Conservation (phyloP, 1,140 invertebrate genomes). For the Homarus americanus region DNA sequence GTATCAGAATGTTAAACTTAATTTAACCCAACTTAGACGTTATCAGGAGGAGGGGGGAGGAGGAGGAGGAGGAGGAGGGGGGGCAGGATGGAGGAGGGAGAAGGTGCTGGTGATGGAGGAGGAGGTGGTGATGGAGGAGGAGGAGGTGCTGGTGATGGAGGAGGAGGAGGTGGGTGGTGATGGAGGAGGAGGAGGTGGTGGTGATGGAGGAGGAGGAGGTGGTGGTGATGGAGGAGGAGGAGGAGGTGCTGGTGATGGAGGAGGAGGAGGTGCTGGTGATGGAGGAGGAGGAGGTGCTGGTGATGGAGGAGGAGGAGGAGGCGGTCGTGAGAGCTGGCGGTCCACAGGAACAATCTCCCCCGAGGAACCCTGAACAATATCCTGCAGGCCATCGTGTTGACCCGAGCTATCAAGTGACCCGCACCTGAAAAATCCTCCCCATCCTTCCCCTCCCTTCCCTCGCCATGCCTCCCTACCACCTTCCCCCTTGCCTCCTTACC, state of each 20-base stretch:
- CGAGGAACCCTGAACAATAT: too few relatives aligned
- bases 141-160: too few relatives aligned
- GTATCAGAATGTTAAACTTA: too few relatives aligned
- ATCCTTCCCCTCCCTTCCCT: neutral
- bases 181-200: neutral
- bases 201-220: neutral
- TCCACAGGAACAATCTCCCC: neutral
- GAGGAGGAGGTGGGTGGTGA: too few relatives aligned
- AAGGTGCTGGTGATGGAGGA: too few relatives aligned
- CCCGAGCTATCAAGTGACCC: too few relatives aligned
- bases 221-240: neutral
- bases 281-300: slow-evolving; percentile 18
- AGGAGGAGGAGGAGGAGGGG: neutral
- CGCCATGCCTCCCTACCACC: neutral
- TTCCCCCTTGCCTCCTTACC: too few relatives aligned
- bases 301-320: neutral
- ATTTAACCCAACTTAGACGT: too few relatives aligned
- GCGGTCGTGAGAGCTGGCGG: neutral
- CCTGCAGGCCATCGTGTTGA: too few relatives aligned
- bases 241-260: slow-evolving; percentile 13
- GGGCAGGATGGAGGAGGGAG: neutral
- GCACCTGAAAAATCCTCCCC: neutral
- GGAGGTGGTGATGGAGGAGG: too few relatives aligned
- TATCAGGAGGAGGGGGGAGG: too few relatives aligned
- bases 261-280: too few relatives aligned